phyloP scores from a whole-genome alignment of 2,888 invertebrate species.

The Synanthedon andrenaeformis region DNA sequence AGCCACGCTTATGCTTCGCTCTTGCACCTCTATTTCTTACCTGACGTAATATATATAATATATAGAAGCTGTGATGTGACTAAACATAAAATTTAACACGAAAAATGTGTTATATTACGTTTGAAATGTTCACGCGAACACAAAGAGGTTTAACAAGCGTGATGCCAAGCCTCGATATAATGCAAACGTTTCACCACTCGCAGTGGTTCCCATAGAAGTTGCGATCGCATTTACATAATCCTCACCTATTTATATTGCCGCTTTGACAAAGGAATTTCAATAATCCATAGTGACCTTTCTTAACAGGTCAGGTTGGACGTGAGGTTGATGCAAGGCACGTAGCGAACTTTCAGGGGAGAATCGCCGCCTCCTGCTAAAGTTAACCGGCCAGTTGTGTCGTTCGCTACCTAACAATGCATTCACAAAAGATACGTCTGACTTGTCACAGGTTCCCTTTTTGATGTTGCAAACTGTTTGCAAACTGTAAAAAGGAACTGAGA shows the following conservation, averaged over 20 bases:
- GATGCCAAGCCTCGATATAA: not conserved
- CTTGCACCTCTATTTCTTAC: no score
- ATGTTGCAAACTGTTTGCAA: not conserved
- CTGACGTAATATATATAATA: no score
- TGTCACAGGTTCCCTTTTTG: not conserved
- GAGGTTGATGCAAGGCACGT: conserved; percentile 27
- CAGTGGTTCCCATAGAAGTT: not conserved
- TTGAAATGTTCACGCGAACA: no score
- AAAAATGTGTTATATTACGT: no score
- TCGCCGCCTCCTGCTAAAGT: conserved; percentile 15
- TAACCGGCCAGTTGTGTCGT: conserved; percentile 10
- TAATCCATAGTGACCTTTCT: conserved; percentile 12
- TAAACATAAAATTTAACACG: conserved; percentile 1
- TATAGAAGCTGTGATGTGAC: no score
- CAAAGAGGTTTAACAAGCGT: no score
- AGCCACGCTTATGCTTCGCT: no score
- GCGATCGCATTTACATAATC: conserved; percentile 21
- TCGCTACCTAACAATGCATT: not conserved
- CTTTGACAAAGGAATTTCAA: conserved; percentile 24
- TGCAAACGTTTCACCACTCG: not conserved
- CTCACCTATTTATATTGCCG: conserved; percentile 18
- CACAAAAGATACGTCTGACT: not conserved
- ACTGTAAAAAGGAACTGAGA: no score
- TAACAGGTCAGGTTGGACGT: conserved; percentile 9
- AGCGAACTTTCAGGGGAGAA: conserved; percentile 23